Evolutionary conservation across 1,140 invertebrate species (phyloP).

Genomic region (Chelonus insularis): DNA sequence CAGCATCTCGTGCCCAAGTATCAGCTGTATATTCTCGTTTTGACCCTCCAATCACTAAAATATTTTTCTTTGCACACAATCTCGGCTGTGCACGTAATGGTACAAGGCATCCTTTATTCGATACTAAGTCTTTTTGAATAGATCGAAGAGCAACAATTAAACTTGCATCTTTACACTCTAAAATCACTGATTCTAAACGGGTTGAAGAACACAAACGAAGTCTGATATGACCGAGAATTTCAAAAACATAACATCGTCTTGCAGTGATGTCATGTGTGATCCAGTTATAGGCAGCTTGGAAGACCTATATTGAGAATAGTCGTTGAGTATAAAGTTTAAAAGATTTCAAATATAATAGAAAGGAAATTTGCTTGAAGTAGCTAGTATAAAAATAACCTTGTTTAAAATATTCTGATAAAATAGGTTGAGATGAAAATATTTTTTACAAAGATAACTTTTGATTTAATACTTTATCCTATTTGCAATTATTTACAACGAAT

Average conservation of each 20-base stretch:
- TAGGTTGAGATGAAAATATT: no score
- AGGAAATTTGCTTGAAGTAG: no score
- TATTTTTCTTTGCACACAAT: constrained; percentile 81
- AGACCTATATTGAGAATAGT: no score
- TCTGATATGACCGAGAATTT: constrained; percentile 82
- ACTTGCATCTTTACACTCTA: constrained; percentile 79
- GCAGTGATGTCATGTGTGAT: constrained; percentile 81
- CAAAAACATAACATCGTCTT: constrained; percentile 82
- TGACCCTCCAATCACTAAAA: constrained; percentile 90
- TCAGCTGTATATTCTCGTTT: constrained; percentile 74
- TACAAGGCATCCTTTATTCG: constrained; percentile 77
- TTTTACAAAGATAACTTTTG: no score
- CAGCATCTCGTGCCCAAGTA: constrained; percentile 65
- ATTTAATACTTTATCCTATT: no score
- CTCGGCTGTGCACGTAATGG: constrained; percentile 76
- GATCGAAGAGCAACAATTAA: constrained; percentile 79
- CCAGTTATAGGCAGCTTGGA: constrained; percentile 89
- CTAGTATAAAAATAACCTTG: no score
- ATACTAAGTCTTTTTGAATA: constrained; percentile 79
- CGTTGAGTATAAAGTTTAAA: no score
- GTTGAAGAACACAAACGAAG: constrained; percentile 82
- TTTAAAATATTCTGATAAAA: no score
- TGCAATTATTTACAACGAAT: no score
- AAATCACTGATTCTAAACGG: constrained; percentile 79
- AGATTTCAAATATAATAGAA: no score